Evolutionary conservation across 2,888 invertebrate genomes (phyloP), one percentile per base, ranked within the genome.

Genomic region (Scaptomyza caliginosa): DNA sequence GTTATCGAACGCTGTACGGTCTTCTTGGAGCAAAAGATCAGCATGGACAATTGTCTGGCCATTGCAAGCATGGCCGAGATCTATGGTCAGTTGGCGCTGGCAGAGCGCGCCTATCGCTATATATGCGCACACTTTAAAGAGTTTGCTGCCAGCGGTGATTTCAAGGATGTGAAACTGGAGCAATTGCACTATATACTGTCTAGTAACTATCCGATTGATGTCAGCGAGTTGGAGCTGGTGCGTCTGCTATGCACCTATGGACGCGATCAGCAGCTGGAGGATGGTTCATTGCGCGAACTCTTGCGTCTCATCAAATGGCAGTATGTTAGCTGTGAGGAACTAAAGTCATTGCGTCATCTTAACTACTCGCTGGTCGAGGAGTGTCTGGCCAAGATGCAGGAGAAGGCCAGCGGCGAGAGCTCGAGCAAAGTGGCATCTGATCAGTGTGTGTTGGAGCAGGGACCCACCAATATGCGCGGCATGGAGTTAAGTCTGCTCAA

Each of bases 31-130:
- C 92, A 93, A n/a, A 94, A 94, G 86, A 92, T 95, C 6, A 94
- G 94, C 86, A 90, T 94, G 63, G 94, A 95, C 55, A 95, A 95
- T 88, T 95, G 95, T 89, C 93, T 94, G n/a, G 94, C 95, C 80
- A 93, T 95, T 66, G 94, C 94, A 1, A 94, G 93, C 21, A 92
- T 95, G 76, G 94, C 95, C 0, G 95, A 95, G 89, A 93, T 94
- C 3, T 95, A 95, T 90, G 93, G 93, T 0, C 91, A 95, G 54
- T 90, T 92, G 52, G 92, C 93, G 45, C 89, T 95, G 26, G 92
- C 93, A 62, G 92, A 92, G 71, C 92, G 93, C 69, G 94, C 94
- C 4, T 94, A 94, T 86, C 92, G 93, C 65, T 95, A 93, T 88
- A 94, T 95, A 83, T 94, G 94, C 82, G 92, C 93, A 6, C 93